A percentile compares a stretch with the other conserved stretches of the same genome.
phyloP scores from a whole-genome alignment of 2,888 invertebrate genomes.

The Caradrina kadenii region DNA sequence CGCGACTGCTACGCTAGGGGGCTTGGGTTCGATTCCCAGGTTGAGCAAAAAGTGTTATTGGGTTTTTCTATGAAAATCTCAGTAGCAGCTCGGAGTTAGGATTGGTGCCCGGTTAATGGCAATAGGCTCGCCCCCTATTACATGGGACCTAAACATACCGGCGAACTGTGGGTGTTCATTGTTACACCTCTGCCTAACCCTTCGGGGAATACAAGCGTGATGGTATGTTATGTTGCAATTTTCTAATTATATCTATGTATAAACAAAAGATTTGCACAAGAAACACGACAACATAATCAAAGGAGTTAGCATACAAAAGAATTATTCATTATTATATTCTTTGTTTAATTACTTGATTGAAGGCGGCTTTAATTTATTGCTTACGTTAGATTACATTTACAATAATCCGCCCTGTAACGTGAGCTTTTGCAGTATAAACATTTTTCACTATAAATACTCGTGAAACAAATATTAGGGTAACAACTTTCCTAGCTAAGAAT shows the following conservation, averaged over 20 bases:
- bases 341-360: conserved; percentile 15
- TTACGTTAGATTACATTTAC: background rate
- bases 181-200: no score
- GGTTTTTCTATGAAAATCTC: no score
- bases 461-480: background rate
- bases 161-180: no score
- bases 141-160: no score
- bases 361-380: conserved; percentile 24
- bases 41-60: no score
- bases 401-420: background rate
- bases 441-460: background rate
- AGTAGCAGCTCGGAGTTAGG: no score
- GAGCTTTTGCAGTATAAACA: background rate
- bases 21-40: no score
- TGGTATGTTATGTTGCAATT: background rate
- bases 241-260: background rate
- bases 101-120: no score
- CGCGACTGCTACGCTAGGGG: no score
- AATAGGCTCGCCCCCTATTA: no score
- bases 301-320: conserved; percentile 38
- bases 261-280: conserved; percentile 15
- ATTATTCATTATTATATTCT: conserved; percentile 1
- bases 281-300: conserved; percentile 31
- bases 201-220: no score
- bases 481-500: background rate